Conservation (phyloP, 1,140 invertebrate species). For the Dendroctonus valens region DNA sequence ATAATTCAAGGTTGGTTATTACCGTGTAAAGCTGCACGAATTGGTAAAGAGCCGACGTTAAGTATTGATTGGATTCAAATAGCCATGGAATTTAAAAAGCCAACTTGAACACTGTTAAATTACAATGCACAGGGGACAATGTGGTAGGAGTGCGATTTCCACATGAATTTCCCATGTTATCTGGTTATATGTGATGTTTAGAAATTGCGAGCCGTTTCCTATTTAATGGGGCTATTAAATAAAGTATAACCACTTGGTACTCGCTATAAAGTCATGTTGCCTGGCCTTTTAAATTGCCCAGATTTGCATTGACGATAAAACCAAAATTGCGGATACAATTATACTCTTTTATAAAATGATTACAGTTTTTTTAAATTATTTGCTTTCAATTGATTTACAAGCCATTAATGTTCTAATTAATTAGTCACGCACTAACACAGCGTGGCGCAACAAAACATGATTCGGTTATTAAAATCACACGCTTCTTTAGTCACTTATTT, state of each 20-base stretch:
- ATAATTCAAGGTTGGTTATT: constrained; percentile 6
- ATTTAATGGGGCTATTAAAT: neutral
- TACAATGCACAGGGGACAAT: neutral
- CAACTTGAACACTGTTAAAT: neutral
- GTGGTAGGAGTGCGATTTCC: neutral
- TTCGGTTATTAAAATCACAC: no score
- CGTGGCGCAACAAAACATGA: no score
- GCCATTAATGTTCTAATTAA: no score
- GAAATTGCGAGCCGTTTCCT: neutral
- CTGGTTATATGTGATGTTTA: neutral
- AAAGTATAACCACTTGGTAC: neutral
- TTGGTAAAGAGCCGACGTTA: constrained; percentile 4
- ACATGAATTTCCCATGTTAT: neutral
- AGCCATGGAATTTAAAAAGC: neutral
- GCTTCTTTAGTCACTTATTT: no score
- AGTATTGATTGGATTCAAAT: constrained; percentile 5
- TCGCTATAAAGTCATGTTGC: neutral
- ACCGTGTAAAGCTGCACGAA: constrained; percentile 1
- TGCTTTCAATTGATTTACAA: no score
- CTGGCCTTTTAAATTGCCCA: no score
- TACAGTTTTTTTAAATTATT: no score
- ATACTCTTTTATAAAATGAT: no score
- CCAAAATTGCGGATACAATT: no score
- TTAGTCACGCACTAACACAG: no score
- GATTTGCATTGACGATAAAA: no score